Evolutionary conservation across 2,113 vertebrate species (phyloP).

Genomic region (Nasalis larvatus): DNA sequence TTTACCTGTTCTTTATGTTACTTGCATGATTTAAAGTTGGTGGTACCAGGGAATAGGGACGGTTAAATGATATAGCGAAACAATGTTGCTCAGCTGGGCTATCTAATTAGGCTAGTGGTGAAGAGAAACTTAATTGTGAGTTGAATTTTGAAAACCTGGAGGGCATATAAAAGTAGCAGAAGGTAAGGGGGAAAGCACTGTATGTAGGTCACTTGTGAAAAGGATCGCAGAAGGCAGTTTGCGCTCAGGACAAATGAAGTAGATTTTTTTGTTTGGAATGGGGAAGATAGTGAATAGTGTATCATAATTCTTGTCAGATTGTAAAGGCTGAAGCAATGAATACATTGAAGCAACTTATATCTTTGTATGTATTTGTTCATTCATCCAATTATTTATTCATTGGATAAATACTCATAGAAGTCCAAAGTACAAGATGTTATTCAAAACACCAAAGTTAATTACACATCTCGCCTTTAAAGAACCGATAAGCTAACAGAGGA

Average conservation of each 20-base stretch:
- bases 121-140: slow-evolving; percentile 59
- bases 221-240: background rate
- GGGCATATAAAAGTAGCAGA: slow-evolving; percentile 16
- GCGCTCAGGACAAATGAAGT: background rate
- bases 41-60: background rate
- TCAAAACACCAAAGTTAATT: background rate
- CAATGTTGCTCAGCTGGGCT: background rate
- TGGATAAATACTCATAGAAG: background rate
- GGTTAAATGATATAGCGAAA: slow-evolving; percentile 2
- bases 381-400: background rate
- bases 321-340: background rate
- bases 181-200: background rate
- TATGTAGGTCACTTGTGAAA: slow-evolving; percentile 51
- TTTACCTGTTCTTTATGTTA: background rate
- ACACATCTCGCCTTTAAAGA: background rate
- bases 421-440: background rate
- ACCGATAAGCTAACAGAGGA: background rate
- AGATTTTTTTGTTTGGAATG: background rate
- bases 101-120: slow-evolving; percentile 12
- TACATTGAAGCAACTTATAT: background rate
- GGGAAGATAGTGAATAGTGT: background rate
- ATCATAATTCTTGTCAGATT: background rate
- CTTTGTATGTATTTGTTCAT: background rate
- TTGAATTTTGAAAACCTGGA: slow-evolving; percentile 42
- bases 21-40: slow-evolving; percentile 17